Percentiles rank a stretch among this genome's conserved stretches.
Evolutionary conservation across 2,797 vertebrate genomes (phyloP).

Genomic region (Pangasius larnaudii): DNA sequence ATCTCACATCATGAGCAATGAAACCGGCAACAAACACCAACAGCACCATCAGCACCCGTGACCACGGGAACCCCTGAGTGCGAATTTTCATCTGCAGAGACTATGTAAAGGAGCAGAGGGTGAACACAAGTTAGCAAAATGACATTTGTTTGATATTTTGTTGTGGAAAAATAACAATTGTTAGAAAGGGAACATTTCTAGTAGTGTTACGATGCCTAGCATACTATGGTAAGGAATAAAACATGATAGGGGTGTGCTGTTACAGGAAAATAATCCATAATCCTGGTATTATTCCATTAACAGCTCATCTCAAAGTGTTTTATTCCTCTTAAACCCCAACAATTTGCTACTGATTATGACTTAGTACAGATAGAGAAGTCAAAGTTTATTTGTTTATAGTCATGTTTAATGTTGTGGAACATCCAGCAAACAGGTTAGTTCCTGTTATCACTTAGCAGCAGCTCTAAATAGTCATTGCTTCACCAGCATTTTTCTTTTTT

Average conservation of each 20-base stretch:
- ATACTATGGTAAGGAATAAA: background rate
- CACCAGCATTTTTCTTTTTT: too few species aligned
- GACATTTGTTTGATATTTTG: background rate
- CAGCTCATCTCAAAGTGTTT: background rate
- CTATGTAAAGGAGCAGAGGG: constrained; percentile 60
- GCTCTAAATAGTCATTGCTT: background rate
- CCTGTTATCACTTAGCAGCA: background rate
- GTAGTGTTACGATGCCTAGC: background rate
- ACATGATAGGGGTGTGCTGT: background rate
- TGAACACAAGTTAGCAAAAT: background rate
- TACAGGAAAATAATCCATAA: background rate
- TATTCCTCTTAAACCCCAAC: background rate
- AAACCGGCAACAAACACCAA: constrained; percentile 80
- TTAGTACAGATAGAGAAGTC: background rate
- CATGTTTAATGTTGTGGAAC: background rate
- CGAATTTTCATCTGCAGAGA: constrained; percentile 83
- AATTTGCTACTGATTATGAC: background rate
- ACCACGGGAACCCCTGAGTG: constrained; percentile 83
- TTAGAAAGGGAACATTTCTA: background rate
- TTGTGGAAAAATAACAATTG: background rate
- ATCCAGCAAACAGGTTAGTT: background rate
- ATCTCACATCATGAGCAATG: constrained; percentile 82
- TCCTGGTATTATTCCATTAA: background rate
- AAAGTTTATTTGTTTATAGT: background rate
- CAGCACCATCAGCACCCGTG: constrained; percentile 79